phyloP scores from a whole-genome alignment of 2,113 vertebrate genomes.

The Colaptes auratus region DNA sequence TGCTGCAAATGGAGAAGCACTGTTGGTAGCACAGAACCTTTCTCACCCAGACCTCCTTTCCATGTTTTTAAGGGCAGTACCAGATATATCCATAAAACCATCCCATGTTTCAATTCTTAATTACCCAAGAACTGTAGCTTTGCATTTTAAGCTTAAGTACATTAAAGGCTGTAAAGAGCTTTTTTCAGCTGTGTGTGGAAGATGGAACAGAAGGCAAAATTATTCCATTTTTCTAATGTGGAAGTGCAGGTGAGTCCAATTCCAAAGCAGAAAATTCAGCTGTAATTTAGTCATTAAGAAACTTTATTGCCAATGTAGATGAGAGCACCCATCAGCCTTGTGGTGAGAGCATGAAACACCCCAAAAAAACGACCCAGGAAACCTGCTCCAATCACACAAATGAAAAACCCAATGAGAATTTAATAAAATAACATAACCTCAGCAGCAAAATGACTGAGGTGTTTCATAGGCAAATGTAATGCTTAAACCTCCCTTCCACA shows the following conservation, averaged over 20 bases:
- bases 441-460: conserved; percentile 46
- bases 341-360: neutral
- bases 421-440: conserved; percentile 54
- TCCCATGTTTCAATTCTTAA: neutral
- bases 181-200: neutral
- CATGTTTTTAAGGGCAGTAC: neutral
- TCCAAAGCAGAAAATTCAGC: conserved; percentile 10
- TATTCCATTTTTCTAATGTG: neutral
- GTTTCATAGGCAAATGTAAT: conserved; percentile 78
- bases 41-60: neutral
- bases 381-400: neutral
- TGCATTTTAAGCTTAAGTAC: neutral
- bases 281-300: neutral
- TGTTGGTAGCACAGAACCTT: neutral
- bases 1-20: neutral
- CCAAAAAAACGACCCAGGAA: neutral
- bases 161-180: neutral
- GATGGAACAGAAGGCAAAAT: neutral
- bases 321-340: neutral
- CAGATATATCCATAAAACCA: neutral
- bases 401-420: neutral
- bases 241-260: neutral
- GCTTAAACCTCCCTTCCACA: conserved; percentile 76
- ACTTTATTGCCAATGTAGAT: neutral
- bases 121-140: neutral